Percentiles rank a stretch among this genome's conserved stretches.
These are phyloP conservation scores for Oncorhynchus nerka DNA, from an alignment of 2,113 vertebrate species.

Conservation along the genomic window DNA sequence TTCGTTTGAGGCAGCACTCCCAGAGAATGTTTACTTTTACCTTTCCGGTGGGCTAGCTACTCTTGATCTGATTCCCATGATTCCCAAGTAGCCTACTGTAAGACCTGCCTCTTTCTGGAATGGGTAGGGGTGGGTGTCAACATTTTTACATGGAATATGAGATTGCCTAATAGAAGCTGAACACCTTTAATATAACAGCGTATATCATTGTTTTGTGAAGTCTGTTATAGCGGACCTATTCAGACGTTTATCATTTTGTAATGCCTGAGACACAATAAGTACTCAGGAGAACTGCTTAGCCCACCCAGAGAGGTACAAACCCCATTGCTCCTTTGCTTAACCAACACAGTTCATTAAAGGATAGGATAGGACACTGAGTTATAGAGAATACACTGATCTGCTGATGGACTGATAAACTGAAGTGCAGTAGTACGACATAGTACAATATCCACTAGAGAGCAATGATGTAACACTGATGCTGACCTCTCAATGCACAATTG, in stretches of 20 bases:
- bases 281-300: no score
- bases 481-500: neutral
- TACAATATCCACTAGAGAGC: neutral
- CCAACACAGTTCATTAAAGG: neutral
- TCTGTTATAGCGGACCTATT: neutral
- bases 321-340: neutral
- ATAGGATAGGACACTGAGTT: neutral
- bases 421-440: neutral
- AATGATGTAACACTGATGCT: neutral
- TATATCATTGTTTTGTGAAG: neutral
- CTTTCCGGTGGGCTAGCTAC: slow-evolving; percentile 37
- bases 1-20: slow-evolving; percentile 34
- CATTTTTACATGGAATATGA: neutral
- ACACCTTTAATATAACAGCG: neutral
- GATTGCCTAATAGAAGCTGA: neutral
- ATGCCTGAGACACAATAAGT: no score
- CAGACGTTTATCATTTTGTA: neutral
- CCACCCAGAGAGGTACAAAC: neutral
- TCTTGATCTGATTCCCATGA: slow-evolving; percentile 16
- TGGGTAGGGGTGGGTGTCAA: neutral
- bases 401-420: neutral
- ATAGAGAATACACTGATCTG: neutral
- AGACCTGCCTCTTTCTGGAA: neutral
- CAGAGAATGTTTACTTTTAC: slow-evolving; percentile 37
- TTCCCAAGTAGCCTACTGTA: neutral